Evolutionary conservation across 1,140 invertebrate species (phyloP).

Genomic region (Ruditapes philippinarum): DNA sequence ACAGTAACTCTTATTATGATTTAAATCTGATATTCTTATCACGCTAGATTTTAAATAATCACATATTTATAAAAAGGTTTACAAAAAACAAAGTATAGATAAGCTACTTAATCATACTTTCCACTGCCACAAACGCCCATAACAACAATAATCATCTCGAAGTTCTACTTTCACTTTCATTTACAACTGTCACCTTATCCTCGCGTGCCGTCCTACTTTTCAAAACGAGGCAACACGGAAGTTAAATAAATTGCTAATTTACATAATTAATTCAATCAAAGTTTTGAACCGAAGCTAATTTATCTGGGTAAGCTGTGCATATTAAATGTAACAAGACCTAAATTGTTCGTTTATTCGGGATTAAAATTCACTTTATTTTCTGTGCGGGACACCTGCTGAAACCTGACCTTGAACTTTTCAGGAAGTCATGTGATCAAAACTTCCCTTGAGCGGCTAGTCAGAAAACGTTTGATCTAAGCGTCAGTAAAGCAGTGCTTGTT

Average conservation of each 20-base stretch:
- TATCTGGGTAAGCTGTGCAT: neutral
- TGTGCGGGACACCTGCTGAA: constrained; percentile 41
- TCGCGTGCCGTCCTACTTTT: constrained; percentile 3
- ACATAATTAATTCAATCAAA: constrained; percentile 62
- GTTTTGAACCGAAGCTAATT: neutral
- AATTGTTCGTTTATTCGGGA: neutral
- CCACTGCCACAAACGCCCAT: constrained; percentile 83
- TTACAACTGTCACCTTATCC: neutral
- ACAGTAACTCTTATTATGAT: no score
- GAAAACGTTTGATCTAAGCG: constrained; percentile 62
- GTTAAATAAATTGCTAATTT: constrained; percentile 20
- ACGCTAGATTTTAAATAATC: no score
- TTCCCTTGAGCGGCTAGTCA: constrained; percentile 55
- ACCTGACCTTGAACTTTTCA: constrained; percentile 71
- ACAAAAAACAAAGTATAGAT: no score
- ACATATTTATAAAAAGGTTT: no score
- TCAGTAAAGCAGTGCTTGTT: constrained; percentile 40
- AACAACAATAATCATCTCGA: constrained; percentile 74
- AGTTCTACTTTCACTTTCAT: constrained; percentile 11
- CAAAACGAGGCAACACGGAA: constrained; percentile 66
- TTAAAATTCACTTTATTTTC: neutral
- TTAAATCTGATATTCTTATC: no score
- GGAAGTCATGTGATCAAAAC: constrained; percentile 75
- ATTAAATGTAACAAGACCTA: neutral
- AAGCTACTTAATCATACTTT: constrained; percentile 80